Conservation (phyloP, 2,113 vertebrate species). For the Apus apus region DNA sequence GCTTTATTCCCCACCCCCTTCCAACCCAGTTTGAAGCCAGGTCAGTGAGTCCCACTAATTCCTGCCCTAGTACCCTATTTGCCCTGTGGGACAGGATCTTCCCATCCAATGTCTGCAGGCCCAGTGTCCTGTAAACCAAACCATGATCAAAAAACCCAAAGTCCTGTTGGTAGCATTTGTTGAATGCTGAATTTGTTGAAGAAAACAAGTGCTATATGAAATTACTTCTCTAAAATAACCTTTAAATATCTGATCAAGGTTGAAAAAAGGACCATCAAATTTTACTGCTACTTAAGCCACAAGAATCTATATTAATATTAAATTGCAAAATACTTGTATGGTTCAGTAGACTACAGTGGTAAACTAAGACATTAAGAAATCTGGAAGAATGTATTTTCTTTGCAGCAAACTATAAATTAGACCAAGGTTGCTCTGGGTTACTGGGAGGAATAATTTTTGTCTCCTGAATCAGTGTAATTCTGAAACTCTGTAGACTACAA, state of each 20-base stretch:
- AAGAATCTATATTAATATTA: neutral
- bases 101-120: no score
- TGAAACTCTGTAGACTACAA: slow-evolving; percentile 36
- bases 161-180: no score
- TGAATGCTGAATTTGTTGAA: neutral
- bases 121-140: no score
- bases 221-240: neutral
- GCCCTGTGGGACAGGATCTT: no score
- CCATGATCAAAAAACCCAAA: no score
- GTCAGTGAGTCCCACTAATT: no score
- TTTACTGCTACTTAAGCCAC: neutral
- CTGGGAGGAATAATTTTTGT: slow-evolving; percentile 42
- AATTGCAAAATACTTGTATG: neutral
- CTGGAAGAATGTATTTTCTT: slow-evolving; percentile 30
- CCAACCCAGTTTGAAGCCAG: no score
- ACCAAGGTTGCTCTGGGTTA: slow-evolving; percentile 16
- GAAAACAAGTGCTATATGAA: neutral
- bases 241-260: neutral
- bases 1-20: no score
- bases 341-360: neutral
- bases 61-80: no score
- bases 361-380: slow-evolving; percentile 25
- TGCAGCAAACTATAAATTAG: slow-evolving; percentile 22
- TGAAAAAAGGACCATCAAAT: neutral
- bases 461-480: slow-evolving; percentile 40